These are phyloP conservation scores for Lasius platythorax DNA, from an alignment of 2,888 invertebrate genomes.

Conservation along the genomic window DNA sequence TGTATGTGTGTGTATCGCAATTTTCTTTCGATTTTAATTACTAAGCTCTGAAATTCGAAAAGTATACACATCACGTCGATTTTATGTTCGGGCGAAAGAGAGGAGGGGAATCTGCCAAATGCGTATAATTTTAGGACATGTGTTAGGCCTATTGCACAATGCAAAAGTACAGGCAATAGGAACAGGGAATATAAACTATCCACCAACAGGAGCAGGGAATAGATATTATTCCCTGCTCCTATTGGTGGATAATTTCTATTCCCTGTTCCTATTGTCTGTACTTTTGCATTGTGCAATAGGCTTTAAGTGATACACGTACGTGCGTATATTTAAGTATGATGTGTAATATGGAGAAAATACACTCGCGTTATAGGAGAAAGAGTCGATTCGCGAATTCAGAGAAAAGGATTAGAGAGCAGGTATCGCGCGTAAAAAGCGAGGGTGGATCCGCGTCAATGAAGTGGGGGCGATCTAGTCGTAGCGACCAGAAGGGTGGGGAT, in stretches of 20 bases:
- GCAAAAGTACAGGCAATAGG: no score
- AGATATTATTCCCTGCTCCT: no score
- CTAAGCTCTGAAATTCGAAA: not conserved
- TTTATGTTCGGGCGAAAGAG: not conserved
- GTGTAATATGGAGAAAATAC: not conserved
- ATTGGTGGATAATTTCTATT: no score
- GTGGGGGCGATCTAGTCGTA: constrained; percentile 58
- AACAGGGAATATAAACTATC: no score
- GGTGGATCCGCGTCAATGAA: constrained; percentile 76
- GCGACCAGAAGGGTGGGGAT: constrained; percentile 63
- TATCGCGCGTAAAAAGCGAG: constrained; percentile 78
- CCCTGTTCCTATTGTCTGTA: no score
- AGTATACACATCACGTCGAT: not conserved
- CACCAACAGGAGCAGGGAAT: no score
- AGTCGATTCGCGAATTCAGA: constrained; percentile 35
- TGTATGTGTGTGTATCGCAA: not conserved
- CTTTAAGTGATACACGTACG: no score
- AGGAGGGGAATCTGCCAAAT: not conserved
- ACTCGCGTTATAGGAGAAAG: not conserved
- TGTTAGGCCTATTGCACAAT: not conserved
- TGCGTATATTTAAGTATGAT: not conserved
- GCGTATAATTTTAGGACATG: not conserved
- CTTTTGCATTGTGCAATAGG: no score
- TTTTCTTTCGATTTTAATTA: not conserved
- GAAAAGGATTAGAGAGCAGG: constrained; percentile 55